Percentiles rank a stretch among this genome's conserved stretches.
These are phyloP conservation scores for Oligia strigilis DNA, from an alignment of 2,888 invertebrate genomes.

Conservation along the genomic window DNA sequence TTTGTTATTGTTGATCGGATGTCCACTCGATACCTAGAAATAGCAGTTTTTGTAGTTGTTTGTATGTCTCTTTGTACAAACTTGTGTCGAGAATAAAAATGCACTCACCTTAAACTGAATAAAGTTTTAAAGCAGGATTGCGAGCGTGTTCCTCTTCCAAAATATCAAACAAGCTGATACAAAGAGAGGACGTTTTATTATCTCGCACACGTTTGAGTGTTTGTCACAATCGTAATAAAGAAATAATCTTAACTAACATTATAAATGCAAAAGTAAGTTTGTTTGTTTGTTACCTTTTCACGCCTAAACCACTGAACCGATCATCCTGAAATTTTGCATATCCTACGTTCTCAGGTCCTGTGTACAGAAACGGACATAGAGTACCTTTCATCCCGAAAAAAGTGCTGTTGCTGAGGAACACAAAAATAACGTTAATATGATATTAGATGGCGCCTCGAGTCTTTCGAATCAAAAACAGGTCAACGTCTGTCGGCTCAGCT, in stretches of 20 bases:
- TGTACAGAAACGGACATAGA: no score
- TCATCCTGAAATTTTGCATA: no score
- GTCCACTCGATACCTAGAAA: constrained; percentile 12
- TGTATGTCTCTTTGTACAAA: constrained; percentile 23
- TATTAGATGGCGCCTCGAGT: no score
- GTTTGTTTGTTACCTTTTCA: no score
- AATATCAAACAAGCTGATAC: constrained; percentile 52
- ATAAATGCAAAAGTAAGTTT: no score
- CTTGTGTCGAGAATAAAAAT: constrained; percentile 26
- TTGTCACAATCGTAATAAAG: constrained; percentile 79
- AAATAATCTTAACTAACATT: constrained; percentile 67
- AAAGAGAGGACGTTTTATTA: constrained; percentile 47
- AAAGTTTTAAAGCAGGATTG: constrained; percentile 29
- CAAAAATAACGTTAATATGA: no score
- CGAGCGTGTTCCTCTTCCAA: constrained; percentile 31
- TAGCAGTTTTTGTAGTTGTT: constrained; percentile 16
- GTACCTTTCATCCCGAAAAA: no score
- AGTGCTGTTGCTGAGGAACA: no score
- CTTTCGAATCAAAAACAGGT: no score
- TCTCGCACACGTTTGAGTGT: constrained; percentile 66
- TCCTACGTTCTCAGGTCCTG: no score
- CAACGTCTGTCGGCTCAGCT: no score
- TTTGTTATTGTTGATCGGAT: constrained; percentile 12
- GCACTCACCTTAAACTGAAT: constrained; percentile 16
- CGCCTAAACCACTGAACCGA: no score